phyloP scores from a whole-genome alignment of 2,888 invertebrate species.

The Ctenicera cuprea region DNA sequence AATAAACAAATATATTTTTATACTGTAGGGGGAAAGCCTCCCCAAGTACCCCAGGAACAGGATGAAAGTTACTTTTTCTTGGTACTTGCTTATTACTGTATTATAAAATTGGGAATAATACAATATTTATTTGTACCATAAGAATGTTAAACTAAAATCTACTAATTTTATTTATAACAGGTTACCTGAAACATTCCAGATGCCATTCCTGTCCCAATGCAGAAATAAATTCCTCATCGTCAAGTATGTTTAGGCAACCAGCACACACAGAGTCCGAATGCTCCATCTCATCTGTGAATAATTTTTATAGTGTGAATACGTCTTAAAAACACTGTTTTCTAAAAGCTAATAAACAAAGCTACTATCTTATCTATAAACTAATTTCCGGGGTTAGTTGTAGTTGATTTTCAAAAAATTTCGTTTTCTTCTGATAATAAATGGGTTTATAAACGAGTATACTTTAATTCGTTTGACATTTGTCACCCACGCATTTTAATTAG shows the following conservation, averaged over 20 bases:
- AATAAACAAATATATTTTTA: too few species aligned
- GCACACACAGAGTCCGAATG: conserved; percentile 75
- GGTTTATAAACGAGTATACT: neutral
- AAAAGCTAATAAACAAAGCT: conserved; percentile 38
- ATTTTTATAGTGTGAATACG: conserved; percentile 44
- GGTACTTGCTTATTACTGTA: too few species aligned
- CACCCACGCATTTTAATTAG: conserved; percentile 61
- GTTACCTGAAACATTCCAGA: conserved; percentile 89
- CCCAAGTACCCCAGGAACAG: too few species aligned
- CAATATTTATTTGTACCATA: too few species aligned
- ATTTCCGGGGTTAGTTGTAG: neutral
- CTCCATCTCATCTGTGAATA: conserved; percentile 59
- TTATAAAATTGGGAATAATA: too few species aligned
- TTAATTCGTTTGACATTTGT: conserved; percentile 54
- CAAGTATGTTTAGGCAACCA: conserved; percentile 84
- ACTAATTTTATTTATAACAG: neutral
- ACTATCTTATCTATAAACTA: conserved; percentile 10
- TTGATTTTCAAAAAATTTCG: neutral
- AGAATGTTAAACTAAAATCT: too few species aligned
- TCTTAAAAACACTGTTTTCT: conserved; percentile 45
- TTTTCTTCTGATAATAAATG: neutral
- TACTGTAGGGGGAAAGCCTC: too few species aligned
- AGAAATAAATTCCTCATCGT: conserved; percentile 86
- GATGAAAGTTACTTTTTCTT: too few species aligned
- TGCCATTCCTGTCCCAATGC: conserved; percentile 92